These are phyloP conservation scores for Diuraphis noxia DNA, from an alignment of 1,140 invertebrate species.

Conservation along the genomic window DNA sequence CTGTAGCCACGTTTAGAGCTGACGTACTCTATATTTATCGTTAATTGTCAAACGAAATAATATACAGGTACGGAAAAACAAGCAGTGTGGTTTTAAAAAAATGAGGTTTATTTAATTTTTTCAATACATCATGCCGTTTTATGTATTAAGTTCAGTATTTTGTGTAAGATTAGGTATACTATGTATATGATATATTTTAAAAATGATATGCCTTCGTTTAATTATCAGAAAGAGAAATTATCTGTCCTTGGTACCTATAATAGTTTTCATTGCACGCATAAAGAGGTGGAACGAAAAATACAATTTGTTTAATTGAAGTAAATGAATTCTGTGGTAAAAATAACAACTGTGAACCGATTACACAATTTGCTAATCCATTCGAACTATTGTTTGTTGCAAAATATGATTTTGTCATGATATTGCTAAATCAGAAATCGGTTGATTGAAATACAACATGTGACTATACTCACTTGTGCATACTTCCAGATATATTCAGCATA, in stretches of 20 bases:
- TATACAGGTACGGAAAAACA: too few species aligned
- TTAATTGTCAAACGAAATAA: background rate
- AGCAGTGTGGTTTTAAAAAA: background rate
- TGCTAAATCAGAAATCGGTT: background rate
- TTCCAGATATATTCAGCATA: background rate
- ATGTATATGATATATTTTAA: background rate
- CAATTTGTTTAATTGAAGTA: background rate
- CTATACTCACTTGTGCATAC: background rate
- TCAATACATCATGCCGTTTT: background rate
- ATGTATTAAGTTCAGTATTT: background rate
- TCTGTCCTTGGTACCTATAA: background rate
- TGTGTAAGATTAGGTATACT: too few species aligned
- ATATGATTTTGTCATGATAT: background rate
- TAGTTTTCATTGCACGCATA: background rate
- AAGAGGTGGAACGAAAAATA: conserved; percentile 18
- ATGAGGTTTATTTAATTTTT: background rate
- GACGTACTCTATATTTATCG: background rate
- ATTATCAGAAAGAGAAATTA: conserved; percentile 17
- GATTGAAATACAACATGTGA: background rate
- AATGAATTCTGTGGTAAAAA: background rate
- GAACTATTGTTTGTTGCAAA: background rate
- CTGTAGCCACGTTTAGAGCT: background rate
- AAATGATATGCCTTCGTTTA: background rate
- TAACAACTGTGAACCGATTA: background rate
- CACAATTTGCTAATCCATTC: background rate